These are phyloP conservation scores for Sericinus montela DNA, from an alignment of 2,888 invertebrate species.

Conservation along the genomic window DNA sequence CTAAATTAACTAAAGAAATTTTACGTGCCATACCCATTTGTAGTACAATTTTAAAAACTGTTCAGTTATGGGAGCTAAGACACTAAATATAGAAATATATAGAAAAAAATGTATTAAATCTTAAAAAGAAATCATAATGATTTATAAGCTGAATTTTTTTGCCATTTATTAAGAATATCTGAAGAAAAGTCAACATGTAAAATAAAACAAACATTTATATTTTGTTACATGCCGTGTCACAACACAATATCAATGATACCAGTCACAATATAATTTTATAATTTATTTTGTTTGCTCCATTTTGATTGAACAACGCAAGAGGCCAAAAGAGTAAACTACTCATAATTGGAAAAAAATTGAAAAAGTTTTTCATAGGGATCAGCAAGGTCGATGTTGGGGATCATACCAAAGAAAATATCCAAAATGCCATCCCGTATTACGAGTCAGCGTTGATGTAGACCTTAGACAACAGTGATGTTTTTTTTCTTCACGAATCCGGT, in stretches of 20 bases:
- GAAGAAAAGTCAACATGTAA: constrained; percentile 31
- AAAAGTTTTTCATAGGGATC: constrained; percentile 30
- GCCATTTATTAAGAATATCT: neutral
- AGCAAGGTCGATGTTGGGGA: constrained; percentile 27
- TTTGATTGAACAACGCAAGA: constrained; percentile 39
- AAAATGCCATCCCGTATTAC: constrained; percentile 63
- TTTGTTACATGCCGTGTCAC: constrained; percentile 24
- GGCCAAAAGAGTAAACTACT: constrained; percentile 39
- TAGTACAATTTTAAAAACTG: constrained; percentile 27
- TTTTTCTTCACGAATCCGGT: constrained; percentile 57
- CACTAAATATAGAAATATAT: constrained; percentile 33
- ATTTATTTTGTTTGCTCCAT: constrained; percentile 54
- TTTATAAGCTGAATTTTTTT: too few species aligned
- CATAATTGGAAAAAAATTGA: constrained; percentile 33
- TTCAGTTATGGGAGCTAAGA: constrained; percentile 47
- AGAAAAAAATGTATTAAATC: constrained; percentile 29
- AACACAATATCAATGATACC: constrained; percentile 29
- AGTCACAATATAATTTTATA: constrained; percentile 47
- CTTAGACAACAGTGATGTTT: constrained; percentile 23
- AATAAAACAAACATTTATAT: constrained; percentile 24
- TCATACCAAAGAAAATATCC: constrained; percentile 33
- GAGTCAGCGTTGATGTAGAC: constrained; percentile 45
- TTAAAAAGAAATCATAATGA: too few species aligned
- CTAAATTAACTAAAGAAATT: constrained; percentile 30
- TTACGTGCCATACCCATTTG: constrained; percentile 25